These are phyloP conservation scores for Coturnix japonica DNA, from an alignment of 2,113 vertebrate species.

Conservation along the genomic window DNA sequence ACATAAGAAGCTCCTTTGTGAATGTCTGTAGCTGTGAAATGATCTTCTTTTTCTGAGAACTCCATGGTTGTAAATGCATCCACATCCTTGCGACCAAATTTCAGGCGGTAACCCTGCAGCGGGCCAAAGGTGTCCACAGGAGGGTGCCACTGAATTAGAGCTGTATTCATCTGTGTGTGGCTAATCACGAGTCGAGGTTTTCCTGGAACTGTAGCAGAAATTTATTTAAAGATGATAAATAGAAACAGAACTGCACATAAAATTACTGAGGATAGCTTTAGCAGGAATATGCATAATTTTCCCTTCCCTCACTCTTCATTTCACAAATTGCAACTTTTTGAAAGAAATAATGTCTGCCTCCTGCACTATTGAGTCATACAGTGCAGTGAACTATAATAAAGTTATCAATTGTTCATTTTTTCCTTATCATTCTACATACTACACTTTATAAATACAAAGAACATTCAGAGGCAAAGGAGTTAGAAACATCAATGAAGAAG, in stretches of 20 bases:
- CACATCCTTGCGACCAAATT: constrained; percentile 93
- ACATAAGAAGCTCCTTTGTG: constrained; percentile 95
- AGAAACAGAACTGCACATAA: not conserved
- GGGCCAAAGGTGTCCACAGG: constrained; percentile 91
- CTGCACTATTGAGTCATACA: not conserved
- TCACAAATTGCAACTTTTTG: not conserved
- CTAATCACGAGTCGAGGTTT: constrained; percentile 96
- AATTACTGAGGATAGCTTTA: constrained; percentile 8
- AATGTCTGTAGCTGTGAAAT: constrained; percentile 97
- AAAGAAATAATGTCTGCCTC: not conserved
- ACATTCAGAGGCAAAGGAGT: not conserved
- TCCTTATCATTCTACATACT: not conserved
- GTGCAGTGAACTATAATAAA: not conserved
- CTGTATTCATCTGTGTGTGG: constrained; percentile 98
- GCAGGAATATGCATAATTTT: not conserved
- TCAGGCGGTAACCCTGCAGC: constrained; percentile 93
- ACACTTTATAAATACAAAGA: not conserved
- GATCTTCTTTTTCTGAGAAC: constrained; percentile 95
- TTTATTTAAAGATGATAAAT: constrained; percentile 39
- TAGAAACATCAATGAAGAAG: not conserved
- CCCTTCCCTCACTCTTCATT: not conserved
- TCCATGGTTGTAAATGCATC: constrained; percentile 90
- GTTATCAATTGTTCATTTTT: not conserved
- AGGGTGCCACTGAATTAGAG: constrained; percentile 97
- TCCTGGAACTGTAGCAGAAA: constrained; percentile 89